Evolutionary conservation across 2,113 vertebrate genomes (phyloP).

Genomic region (Paradoxurus hermaphroditus): DNA sequence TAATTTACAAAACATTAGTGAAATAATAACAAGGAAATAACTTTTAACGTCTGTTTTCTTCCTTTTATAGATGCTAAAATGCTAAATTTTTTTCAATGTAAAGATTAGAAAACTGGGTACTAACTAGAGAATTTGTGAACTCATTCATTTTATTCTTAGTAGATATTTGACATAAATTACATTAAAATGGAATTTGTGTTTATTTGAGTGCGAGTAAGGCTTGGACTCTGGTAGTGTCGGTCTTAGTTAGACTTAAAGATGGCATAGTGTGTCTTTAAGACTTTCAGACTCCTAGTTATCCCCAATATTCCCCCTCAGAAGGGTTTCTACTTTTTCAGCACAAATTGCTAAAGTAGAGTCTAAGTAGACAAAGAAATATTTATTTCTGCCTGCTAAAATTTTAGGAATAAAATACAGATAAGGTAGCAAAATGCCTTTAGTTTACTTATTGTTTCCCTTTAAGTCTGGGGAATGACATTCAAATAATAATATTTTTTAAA

Average conservation of each 20-base stretch:
- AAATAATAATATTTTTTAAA: neutral
- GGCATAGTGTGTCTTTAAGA: neutral
- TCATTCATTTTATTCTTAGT: neutral
- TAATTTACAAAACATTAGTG: neutral
- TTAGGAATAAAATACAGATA: neutral
- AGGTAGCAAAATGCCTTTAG: neutral
- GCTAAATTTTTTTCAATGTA: neutral
- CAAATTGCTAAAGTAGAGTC: neutral
- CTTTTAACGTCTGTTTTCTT: neutral
- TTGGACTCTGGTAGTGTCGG: neutral
- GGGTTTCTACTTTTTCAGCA: neutral
- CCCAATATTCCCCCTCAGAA: neutral
- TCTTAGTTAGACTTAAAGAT: neutral
- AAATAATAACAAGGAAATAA: neutral
- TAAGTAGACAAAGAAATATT: neutral
- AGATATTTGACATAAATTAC: neutral
- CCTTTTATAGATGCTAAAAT: neutral
- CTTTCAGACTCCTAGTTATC: neutral
- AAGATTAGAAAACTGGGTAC: neutral
- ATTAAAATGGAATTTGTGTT: neutral
- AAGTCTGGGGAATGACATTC: neutral
- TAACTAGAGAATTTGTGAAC: neutral
- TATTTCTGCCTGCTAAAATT: neutral
- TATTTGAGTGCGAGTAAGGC: neutral
- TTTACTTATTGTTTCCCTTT: conserved; percentile 24